These are phyloP conservation scores for Calypte anna DNA, from an alignment of 2,113 vertebrate species.

Conservation along the genomic window DNA sequence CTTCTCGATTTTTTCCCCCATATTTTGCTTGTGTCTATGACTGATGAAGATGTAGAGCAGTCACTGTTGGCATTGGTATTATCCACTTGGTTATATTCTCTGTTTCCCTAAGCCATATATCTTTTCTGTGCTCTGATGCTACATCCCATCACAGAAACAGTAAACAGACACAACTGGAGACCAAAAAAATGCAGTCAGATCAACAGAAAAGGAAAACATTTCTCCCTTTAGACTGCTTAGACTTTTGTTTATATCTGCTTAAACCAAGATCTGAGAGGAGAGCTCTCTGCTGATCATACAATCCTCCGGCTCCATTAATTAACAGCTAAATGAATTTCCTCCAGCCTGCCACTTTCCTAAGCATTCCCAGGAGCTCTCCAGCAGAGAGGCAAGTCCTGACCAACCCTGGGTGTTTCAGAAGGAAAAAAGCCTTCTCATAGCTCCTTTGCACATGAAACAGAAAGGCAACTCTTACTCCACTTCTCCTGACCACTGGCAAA, in stretches of 20 bases:
- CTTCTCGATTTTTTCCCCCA: not conserved
- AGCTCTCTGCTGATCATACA: not conserved
- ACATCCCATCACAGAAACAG: not conserved
- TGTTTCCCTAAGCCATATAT: not conserved
- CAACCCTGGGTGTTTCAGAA: not conserved
- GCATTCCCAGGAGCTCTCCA: not conserved
- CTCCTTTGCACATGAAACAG: not conserved
- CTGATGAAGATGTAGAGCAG: not conserved
- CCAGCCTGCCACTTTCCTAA: not conserved
- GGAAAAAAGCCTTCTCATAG: not conserved
- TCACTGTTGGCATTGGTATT: not conserved
- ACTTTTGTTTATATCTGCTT: not conserved
- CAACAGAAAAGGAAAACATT: not conserved
- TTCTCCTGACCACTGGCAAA: not conserved
- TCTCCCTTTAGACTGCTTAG: not conserved
- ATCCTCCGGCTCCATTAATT: not conserved
- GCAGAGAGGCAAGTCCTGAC: constrained; percentile 2
- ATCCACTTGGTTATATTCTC: not conserved
- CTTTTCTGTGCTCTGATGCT: not conserved
- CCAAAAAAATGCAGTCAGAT: not conserved
- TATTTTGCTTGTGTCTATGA: not conserved
- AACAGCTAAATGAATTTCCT: not conserved
- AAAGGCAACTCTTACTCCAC: not conserved
- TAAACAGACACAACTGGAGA: not conserved
- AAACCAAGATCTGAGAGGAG: not conserved